Conservation (phyloP, 1,140 invertebrate genomes). For the Tribolium castaneum region DNA sequence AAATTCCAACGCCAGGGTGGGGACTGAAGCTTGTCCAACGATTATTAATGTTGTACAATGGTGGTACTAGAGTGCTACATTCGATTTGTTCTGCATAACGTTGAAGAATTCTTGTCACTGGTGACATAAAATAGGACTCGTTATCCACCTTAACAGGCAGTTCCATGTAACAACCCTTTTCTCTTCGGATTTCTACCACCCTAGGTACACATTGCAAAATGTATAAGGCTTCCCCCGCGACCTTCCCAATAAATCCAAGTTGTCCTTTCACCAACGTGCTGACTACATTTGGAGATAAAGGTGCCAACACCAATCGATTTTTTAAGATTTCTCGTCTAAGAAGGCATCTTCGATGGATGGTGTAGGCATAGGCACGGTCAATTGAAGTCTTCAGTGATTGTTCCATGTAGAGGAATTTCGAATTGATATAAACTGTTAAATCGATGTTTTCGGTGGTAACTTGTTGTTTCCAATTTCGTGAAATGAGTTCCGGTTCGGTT, state of each 20-base stretch:
- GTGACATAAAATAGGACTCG: constrained; percentile 11
- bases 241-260: background rate
- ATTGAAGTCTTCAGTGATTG: too few relatives aligned
- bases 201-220: constrained; percentile 15
- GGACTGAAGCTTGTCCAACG: constrained; percentile 25
- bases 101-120: too few relatives aligned
- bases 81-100: background rate
- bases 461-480: too few relatives aligned
- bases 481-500: too few relatives aligned
- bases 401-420: too few relatives aligned
- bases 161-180: background rate
- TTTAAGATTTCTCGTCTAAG: too few relatives aligned
- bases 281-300: constrained; percentile 1
- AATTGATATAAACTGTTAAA: too few relatives aligned
- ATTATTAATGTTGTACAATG: background rate
- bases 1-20: background rate
- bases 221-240: constrained; percentile 12
- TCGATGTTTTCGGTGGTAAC: too few relatives aligned
- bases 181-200: background rate
- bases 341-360: too few relatives aligned
- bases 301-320: too few relatives aligned
- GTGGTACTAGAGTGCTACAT: background rate
- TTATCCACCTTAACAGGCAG: background rate
- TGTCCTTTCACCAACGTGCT: constrained; percentile 2
- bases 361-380: too few relatives aligned